A percentile compares a stretch with the other conserved stretches of the same genome.
These are phyloP conservation scores for Pangasius djambal DNA, from an alignment of 2,797 vertebrate genomes.

Conservation along the genomic window DNA sequence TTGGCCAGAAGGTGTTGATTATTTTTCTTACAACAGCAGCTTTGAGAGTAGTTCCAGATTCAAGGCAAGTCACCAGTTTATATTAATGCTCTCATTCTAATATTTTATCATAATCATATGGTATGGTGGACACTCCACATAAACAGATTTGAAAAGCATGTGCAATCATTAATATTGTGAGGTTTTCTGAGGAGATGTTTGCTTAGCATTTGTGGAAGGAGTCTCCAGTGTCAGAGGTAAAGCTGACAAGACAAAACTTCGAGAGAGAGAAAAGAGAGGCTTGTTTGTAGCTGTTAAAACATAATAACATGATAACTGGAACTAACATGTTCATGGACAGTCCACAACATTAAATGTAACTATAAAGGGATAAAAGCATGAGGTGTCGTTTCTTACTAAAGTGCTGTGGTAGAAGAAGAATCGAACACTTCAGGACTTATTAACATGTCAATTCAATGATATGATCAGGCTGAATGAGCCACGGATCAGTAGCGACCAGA, in stretches of 20 bases:
- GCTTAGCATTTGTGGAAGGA: background rate
- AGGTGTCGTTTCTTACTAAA: background rate
- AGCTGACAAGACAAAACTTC: background rate
- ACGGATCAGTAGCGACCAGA: background rate
- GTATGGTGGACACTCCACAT: background rate
- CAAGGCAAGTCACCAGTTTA: background rate
- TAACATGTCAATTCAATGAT: background rate
- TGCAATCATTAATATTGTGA: background rate
- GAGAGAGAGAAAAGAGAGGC: background rate
- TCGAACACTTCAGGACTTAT: background rate
- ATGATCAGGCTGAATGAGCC: background rate
- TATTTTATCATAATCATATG: background rate
- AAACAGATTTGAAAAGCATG: background rate
- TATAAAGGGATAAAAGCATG: background rate
- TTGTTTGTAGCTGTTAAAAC: background rate
- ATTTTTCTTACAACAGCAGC: background rate
- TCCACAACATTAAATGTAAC: background rate
- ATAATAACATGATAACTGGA: background rate
- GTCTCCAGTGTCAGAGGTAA: background rate
- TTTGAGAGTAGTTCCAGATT: background rate
- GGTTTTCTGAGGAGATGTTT: background rate
- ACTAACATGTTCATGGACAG: background rate
- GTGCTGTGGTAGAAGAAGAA: background rate
- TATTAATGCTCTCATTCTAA: background rate
- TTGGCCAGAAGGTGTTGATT: background rate